phyloP scores from a whole-genome alignment of 2,888 invertebrate species.

The Drosophila mimetica region DNA sequence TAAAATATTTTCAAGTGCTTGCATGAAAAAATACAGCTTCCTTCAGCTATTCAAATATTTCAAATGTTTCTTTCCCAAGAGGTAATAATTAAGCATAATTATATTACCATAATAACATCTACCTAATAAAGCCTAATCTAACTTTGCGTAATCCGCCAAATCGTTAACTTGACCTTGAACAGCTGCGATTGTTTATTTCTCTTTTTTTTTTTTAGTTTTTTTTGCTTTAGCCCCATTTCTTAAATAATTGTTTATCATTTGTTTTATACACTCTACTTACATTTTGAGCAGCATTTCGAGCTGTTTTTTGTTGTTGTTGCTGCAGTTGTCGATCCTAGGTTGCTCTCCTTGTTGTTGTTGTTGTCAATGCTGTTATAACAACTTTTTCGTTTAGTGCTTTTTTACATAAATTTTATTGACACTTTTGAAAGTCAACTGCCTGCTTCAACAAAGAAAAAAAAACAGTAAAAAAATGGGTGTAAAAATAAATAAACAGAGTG shows the following conservation, averaged over 20 bases:
- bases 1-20: neutral
- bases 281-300: constrained; percentile 70
- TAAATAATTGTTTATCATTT: neutral
- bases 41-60: neutral
- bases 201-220: too few species aligned
- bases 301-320: constrained; percentile 21
- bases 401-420: constrained; percentile 59
- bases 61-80: neutral
- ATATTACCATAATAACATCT: neutral
- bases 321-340: constrained; percentile 36
- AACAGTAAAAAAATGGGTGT: constrained; percentile 26
- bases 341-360: constrained; percentile 31
- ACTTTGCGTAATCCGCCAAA: constrained; percentile 11
- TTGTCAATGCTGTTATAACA: constrained; percentile 25
- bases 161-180: constrained; percentile 30
- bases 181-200: neutral
- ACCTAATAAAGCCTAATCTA: constrained; percentile 2
- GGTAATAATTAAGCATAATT: neutral
- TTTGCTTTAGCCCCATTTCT: neutral
- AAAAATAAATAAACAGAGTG: constrained; percentile 14
- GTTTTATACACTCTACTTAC: constrained; percentile 50
- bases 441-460: constrained; percentile 28
- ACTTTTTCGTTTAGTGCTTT: constrained; percentile 37
- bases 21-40: neutral
- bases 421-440: constrained; percentile 71